Base-by-base conservation (phyloP, 2,797 vertebrate genomes). In the Tamandua tetradactyla region DNA sequence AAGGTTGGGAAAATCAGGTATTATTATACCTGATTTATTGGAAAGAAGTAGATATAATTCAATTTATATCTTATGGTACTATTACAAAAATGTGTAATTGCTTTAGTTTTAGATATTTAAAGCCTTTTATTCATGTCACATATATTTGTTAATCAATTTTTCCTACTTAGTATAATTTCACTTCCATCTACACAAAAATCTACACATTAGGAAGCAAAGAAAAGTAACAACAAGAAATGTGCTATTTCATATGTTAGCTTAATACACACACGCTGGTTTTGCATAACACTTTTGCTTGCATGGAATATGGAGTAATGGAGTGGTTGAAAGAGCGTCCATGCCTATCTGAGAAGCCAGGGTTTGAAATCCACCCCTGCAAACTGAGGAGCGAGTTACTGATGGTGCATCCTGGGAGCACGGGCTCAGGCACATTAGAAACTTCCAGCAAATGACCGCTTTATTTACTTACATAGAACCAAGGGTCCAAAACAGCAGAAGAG, bases 91-190 rank as follows among this genome's bases (percentile, higher is more conserved):
- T 10, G 66, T 90, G 32, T 6, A 76, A 44, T n/a, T 68, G n/a
- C 4, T 69, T 86, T 83, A n/a, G 14, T 37, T 88, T 88, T 71
- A 40, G 25, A 76, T 62, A 78, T 89, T 90, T 62, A 84, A 57
- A 2, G 55, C 35, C 94, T 80, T 5, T 68, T 83, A 82, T 42
- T 66, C 22, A 64, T 32, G n/a, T 83, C 47, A 83, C 25, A 80
- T 66, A 79, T 72, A 83, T 93, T 74, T 94, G 7, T 84, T 81
- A 90, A 76, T 68, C 30, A 75, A 35, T 44, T 83, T 49, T 84
- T 85, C 44, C 14, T 72, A 78, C 75, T 52, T 88, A 80, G 74
- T 66, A 61, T 23, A 59, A 87, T 30, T 59, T 27, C 64, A 8
- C 27, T 44, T 72, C 80, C 49, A 37, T 37, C 25, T 23, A 49